Base-by-base conservation (phyloP, 2,888 invertebrate species). In the Notodonta ziczac region DNA sequence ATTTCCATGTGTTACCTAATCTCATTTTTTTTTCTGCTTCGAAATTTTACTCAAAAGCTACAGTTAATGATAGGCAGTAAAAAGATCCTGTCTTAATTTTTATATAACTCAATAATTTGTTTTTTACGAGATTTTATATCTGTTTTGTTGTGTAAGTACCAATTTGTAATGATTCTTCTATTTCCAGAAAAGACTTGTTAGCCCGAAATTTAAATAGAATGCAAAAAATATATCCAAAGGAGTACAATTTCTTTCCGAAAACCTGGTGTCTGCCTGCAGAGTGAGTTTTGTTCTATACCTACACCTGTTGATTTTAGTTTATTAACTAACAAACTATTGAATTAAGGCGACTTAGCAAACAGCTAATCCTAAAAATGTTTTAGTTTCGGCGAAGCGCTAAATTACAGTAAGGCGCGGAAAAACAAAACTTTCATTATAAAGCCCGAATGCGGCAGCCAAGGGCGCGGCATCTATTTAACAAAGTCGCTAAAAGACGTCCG, bases 181-280 rank as follows among this genome's bases (percentile, higher is more conserved):
- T 64, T 80, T 80, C 85, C 82, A 95, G 98, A 67, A 98, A 98
- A 88, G 98, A 98, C 91, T 91, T 98, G 59, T 91, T 98, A 39
- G 98, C 98, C 2, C 94, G 98, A 62, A 98, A 98, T 89, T 94
- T 98, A 65, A 98, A 97, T 85, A 95, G 98, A 72, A 98, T 98
- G 98, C 94, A 96, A 66, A 96, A 97, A 87, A 92, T 97, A 61
- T 98, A 97, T 87, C 98, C 98, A 0, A 96, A 96, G 76, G 98
- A 98, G 69, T 98, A 98, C 86, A 97, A 97, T 82, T 97, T 98
- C 84, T 98, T 98, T 85, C 98, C 98, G 0, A 97, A 97, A 91
- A 98, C 98, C 9, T 98, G 98, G 98, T 97, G 98, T 86, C 95
- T 98, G 71, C 98, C 98, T 39, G 97, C 98, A 24, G 98, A 98